Base-by-base conservation (phyloP, 2,113 vertebrate species). In the Oryzias melastigma region DNA sequence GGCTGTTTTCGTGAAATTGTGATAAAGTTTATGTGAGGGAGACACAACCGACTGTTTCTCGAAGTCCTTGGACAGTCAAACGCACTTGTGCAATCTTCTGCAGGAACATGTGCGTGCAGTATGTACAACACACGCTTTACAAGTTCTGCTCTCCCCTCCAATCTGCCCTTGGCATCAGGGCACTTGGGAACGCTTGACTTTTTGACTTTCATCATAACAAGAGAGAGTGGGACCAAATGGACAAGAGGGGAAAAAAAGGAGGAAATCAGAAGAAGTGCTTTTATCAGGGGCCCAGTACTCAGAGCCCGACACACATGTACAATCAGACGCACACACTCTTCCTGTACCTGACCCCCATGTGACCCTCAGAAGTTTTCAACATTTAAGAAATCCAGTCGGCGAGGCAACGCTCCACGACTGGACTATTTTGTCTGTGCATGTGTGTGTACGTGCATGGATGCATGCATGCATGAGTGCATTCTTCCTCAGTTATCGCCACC, bases 331-430 rank as follows among this genome's bases (percentile, higher is more conserved):
- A 40, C 25, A 52, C 40, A 29, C 59, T 89, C 91, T 93, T 94
- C 92, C 92, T 94, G 91, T 89, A 89, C 82, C 86, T 91, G 91
- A 94, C 94, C 93, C 92, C 86, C 80, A 83, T 88, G 85, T 93
- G 92, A 95, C 93, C 94, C 90, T 87, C 83, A 73, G 65, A 80
- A 83, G 65, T 80, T 91, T 90, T 83, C 91, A 91, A 90, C 91
- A 87, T 93, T 91, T 91, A 35, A 89, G 91, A 91, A 91, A 82
- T 71, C 86, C 82, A 90, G 90, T 91, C 89, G 92, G 91, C 90
- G 83, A 90, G 89, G 80, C 85, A 18, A 4, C 83, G 29, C 91
- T 93, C 92, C 91, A 90, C 90, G 90, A 66, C 84, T 81, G 86
- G 88, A 88, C 67, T 67, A 68, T 40, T 48, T 68, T 58, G 51